Percentiles rank a stretch among this genome's conserved stretches.
phyloP scores from a whole-genome alignment of 92 coral and sea anemone genomes.

The Actinostola sp. region DNA sequence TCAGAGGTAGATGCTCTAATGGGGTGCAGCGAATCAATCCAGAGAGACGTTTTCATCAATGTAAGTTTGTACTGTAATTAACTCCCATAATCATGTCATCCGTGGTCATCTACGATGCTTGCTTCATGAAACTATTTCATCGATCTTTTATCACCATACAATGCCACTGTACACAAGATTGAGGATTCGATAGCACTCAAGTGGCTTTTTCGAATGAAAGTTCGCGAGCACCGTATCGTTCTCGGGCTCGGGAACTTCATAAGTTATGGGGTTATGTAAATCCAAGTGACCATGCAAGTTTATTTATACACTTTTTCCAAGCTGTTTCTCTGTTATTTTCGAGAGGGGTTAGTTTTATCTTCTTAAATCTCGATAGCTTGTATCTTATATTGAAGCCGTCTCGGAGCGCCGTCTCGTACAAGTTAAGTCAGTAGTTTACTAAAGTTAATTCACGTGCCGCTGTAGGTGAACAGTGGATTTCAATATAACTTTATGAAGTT shows the following conservation, averaged over 20 bases:
- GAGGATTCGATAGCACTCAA: conserved; percentile 5
- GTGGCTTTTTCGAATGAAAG: not conserved
- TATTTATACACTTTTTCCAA: not conserved
- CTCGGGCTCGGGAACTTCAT: not conserved
- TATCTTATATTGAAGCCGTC: too few relatives aligned
- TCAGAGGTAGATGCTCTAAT: not conserved
- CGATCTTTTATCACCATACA: too few relatives aligned
- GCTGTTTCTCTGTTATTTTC: not conserved
- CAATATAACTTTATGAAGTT: too few relatives aligned
- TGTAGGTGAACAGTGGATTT: too few relatives aligned
- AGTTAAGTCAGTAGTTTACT: too few relatives aligned
- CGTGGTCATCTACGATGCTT: too few relatives aligned
- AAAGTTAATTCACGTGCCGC: too few relatives aligned
- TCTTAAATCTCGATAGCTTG: too few relatives aligned
- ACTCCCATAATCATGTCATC: too few relatives aligned
- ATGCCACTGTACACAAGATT: not conserved
- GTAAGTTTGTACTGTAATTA: conserved; percentile 10
- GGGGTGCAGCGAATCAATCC: conserved; percentile 41
- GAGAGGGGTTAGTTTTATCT: too few relatives aligned
- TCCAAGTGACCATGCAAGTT: not conserved
- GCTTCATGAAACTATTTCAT: too few relatives aligned
- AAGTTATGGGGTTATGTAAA: not conserved
- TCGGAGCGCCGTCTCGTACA: too few relatives aligned
- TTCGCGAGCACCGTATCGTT: not conserved
- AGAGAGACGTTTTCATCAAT: conserved; percentile 12